phyloP scores from a whole-genome alignment of 2,113 vertebrate genomes.

The Istiophorus platypterus region DNA sequence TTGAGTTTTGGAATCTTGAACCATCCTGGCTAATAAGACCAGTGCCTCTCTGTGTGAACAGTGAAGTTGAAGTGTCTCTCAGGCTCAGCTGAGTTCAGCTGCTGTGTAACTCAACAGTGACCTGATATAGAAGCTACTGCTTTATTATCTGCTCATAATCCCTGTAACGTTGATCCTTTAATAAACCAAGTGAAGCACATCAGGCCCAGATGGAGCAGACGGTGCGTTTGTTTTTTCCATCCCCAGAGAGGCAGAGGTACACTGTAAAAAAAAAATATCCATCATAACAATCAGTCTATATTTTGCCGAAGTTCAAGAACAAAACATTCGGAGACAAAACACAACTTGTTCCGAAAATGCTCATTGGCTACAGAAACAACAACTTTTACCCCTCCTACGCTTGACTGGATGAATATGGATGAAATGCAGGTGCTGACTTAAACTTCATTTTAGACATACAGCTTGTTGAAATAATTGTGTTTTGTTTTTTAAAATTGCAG shows the following conservation, averaged over 20 bases:
- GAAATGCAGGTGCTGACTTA: background rate
- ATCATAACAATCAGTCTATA: too few species aligned
- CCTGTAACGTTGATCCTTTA: conserved; percentile 42
- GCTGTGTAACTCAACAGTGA: conserved; percentile 22
- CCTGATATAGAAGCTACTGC: conserved; percentile 41
- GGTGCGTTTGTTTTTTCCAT: conserved; percentile 12
- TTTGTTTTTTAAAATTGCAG: too few species aligned
- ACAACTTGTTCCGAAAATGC: background rate
- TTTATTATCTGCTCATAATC: conserved; percentile 24
- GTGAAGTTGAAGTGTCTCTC: too few species aligned
- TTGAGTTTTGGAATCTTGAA: too few species aligned
- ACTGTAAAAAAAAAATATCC: conserved; percentile 12
- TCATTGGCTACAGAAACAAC: background rate
- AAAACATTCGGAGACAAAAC: too few species aligned
- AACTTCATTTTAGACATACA: too few species aligned
- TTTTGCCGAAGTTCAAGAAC: too few species aligned
- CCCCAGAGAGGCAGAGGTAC: background rate
- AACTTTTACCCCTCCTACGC: too few species aligned
- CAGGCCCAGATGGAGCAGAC: conserved; percentile 22
- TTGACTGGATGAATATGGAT: background rate
- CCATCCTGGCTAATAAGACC: background rate
- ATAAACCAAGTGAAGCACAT: conserved; percentile 6
- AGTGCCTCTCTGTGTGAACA: too few species aligned
- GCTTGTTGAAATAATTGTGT: too few species aligned
- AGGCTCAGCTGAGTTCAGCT: background rate